phyloP scores from a whole-genome alignment of 2,797 vertebrate species.

The Falco cherrug region DNA sequence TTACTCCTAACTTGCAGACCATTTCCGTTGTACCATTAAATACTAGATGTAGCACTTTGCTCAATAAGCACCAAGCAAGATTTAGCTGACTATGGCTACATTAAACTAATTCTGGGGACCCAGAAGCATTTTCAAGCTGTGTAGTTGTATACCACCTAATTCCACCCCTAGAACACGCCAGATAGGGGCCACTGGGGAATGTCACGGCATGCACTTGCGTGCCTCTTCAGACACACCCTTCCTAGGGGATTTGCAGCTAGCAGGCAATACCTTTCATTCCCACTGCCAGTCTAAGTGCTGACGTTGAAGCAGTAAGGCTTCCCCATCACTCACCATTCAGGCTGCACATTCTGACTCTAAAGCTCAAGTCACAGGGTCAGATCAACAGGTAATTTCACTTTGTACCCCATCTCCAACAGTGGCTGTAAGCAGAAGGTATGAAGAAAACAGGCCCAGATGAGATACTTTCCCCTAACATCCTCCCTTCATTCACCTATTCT shows the following conservation, averaged over 20 bases:
- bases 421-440: neutral
- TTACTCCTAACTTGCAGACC: neutral
- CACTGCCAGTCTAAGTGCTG: neutral
- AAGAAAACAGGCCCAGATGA: neutral
- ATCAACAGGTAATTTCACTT: neutral
- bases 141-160: rapidly evolving
- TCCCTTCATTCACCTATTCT: neutral
- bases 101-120: neutral
- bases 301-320: neutral
- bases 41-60: neutral
- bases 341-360: neutral
- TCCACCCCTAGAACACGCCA: neutral
- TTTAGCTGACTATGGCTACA: neutral
- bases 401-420: neutral
- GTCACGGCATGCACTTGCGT: neutral
- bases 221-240: neutral
- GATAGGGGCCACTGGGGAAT: neutral
- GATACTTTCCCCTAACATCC: neutral
- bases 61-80: rapidly evolving
- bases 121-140: neutral
- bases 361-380: neutral
- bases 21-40: neutral
- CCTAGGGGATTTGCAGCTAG: neutral
- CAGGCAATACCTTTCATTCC: neutral
- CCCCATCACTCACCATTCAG: neutral